A percentile compares a stretch with the other conserved stretches of the same genome.
phyloP scores from a whole-genome alignment of 2,888 invertebrate genomes.

The Agelastica alni region DNA sequence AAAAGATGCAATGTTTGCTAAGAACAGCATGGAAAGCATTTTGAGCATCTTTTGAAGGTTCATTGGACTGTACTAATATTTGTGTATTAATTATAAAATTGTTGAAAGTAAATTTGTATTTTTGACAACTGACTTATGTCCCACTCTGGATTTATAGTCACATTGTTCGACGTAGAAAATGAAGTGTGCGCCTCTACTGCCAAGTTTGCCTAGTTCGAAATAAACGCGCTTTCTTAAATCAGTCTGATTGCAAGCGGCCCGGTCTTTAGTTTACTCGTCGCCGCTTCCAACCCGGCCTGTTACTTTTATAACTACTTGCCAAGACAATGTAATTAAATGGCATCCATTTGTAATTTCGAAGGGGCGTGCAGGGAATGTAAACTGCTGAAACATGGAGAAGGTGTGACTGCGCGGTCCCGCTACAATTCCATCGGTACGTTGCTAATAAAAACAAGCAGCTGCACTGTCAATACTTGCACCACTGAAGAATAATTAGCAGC shows the following conservation, averaged over 20 bases:
- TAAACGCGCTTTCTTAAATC: constrained; percentile 47
- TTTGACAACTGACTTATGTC: too few species aligned
- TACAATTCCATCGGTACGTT: constrained; percentile 52
- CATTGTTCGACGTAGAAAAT: too few species aligned
- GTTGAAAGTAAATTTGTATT: too few species aligned
- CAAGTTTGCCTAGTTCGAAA: constrained; percentile 35
- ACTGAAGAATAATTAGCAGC: constrained; percentile 53
- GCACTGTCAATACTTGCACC: constrained; percentile 54
- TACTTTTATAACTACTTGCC: constrained; percentile 58
- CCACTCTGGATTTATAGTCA: too few species aligned
- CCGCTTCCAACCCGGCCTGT: constrained; percentile 47
- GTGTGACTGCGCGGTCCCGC: constrained; percentile 55
- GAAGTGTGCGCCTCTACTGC: neutral
- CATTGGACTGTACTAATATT: too few species aligned
- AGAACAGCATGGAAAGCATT: too few species aligned
- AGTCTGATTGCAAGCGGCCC: constrained; percentile 48
- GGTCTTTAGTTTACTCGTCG: constrained; percentile 25
- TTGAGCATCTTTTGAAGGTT: too few species aligned
- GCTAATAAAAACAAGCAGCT: constrained; percentile 56
- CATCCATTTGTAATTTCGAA: constrained; percentile 58
- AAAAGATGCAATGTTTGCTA: too few species aligned
- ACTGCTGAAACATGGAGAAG: constrained; percentile 57
- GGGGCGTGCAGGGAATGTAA: constrained; percentile 57
- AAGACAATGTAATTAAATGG: constrained; percentile 59
- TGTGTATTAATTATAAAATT: too few species aligned